Base-by-base conservation (phyloP, 2,888 invertebrate genomes). In the Boloria selene region DNA sequence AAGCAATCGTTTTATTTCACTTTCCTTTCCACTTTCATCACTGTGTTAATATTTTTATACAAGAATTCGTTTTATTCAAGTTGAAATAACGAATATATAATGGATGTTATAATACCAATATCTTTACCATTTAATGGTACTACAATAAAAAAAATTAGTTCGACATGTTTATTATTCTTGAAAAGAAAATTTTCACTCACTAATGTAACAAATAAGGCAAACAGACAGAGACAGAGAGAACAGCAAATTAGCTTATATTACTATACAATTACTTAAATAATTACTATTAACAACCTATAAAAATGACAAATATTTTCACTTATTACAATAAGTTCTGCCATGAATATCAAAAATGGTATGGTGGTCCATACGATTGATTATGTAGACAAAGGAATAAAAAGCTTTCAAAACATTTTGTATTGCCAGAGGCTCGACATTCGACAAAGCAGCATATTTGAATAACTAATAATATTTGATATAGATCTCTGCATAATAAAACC, bases 1-100 rank as follows among this genome's bases (percentile, higher is more conserved):
- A 79, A 77, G 75, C 73, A 76, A 79, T 78, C 79, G 55, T 52
- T 60, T 77, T 49, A 49, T 73, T 77, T 77, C 74, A 78, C 73
- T 73, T 73, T 74, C 73, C 63, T 67, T 65, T 61, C 59, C 59
- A 59, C 13, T 16, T 59, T 59, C 49, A 26, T 47, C 31, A 31
- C 13, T 13, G 10, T 1, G 17, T 49, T 49, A 47, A 59, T 31
- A 49, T 17, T 47, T 49, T 47, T 14, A 16, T 26, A 16, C 16
- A 10, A 54, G 17, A 18, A 42, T 38, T 38, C 22, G 1, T 22
- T 3, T 22, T 22, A 1, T 22, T 22, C 3, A 22, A n/a, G 3
- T 47, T 47, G 31, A 38, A n/a, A 3, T 16, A 16, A 42, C 16
- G 26, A 14, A 18, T 1, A 13, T n/a, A n/a, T n/a, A 13, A 3